Evolutionary conservation across 2,113 vertebrate species (phyloP), one percentile per base, ranked within the genome.

Genomic region (Monopterus albus): DNA sequence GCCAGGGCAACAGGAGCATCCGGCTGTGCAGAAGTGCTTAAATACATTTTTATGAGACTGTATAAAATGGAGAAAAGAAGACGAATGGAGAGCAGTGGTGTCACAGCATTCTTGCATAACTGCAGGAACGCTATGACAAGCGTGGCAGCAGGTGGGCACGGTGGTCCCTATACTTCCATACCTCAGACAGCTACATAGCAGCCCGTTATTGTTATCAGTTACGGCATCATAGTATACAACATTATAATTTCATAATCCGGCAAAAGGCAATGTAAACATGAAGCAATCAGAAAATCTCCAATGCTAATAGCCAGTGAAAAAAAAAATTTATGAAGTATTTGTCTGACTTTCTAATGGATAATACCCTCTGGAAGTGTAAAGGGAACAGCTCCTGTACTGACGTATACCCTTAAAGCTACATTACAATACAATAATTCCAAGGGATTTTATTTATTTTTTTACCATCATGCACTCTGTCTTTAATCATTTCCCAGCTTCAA

Each of bases 1-100:
- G 89, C 91, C 91, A 88, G 83, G 93, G 93, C 83, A 94, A 94
- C 93, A 82, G 88, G n/a, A 88, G 87, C 86, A 91, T 87, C 84
- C 83, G 86, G 78, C 73, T 83, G 79, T 81, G 78, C 84, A 86
- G 72, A 87, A 87, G 79, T 79, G 81, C 87, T 88, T 79, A 81
- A 88, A 91, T 91, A 88, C 71, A 89, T 91, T 88, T 93, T 93
- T 87, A 92, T 93, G 89, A 93, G 86, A 85, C 84, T 89, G 75
- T 89, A 90, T 83, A 91, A 90, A 93, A 92, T 81, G 79, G 72
- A 75, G 68, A 35, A 79, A 76, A 81, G 76, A 60, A 80, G 67
- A 75, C 83, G 71, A 87, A 85, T 29, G 5, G 52, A 75, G 82
- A 82, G 72, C 66, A 74, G 79, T 17, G 25, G 76, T 89, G 87